Percentiles rank a stretch among this genome's conserved stretches.
phyloP scores from a whole-genome alignment of 1,140 invertebrate species.

The Drosophila setifemur region DNA sequence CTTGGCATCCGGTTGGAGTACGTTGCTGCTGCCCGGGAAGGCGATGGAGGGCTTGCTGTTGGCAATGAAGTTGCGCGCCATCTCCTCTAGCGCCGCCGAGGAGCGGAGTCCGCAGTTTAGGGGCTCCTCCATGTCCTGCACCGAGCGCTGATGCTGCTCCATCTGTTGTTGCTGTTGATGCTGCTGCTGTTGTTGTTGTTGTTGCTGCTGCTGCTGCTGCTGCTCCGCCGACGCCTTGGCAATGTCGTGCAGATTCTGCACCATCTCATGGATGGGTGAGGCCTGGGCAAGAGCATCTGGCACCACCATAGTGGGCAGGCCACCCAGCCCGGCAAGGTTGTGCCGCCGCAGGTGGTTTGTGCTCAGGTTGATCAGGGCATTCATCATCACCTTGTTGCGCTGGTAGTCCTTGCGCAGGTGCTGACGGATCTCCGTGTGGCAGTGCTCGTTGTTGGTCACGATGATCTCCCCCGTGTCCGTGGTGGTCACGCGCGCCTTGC shows the following conservation, averaged over 20 bases:
- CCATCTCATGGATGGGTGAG: conserved; percentile 63
- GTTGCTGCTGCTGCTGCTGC: conserved; percentile 45
- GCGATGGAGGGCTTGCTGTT: conserved; percentile 31
- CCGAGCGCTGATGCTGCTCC: conserved; percentile 36
- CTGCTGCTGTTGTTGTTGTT: conserved; percentile 26
- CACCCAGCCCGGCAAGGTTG: conserved; percentile 29
- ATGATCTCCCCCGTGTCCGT: conserved; percentile 82
- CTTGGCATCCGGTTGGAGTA: conserved; percentile 40
- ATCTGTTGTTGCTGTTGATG: conserved; percentile 36
- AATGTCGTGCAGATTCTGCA: conserved; percentile 69
- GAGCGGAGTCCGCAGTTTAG: conserved; percentile 66
- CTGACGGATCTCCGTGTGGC: conserved; percentile 81
- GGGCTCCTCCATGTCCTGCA: conserved; percentile 53
- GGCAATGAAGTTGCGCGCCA: conserved; percentile 57
- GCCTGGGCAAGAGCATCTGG: conserved; percentile 40
- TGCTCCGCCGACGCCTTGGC: conserved; percentile 66
- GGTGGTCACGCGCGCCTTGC: conserved; percentile 81
- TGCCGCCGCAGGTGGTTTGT: conserved; percentile 59
- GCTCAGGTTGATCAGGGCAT: conserved; percentile 73
- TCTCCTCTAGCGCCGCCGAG: conserved; percentile 53
- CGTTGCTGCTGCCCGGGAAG: conserved; percentile 19
- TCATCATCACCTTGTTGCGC: conserved; percentile 82
- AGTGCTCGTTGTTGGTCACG: conserved; percentile 82
- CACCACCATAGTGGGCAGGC: conserved; percentile 38
- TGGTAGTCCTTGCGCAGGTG: conserved; percentile 82